These are phyloP conservation scores for Phalera bucephala DNA, from an alignment of 2,888 invertebrate genomes.

Conservation along the genomic window DNA sequence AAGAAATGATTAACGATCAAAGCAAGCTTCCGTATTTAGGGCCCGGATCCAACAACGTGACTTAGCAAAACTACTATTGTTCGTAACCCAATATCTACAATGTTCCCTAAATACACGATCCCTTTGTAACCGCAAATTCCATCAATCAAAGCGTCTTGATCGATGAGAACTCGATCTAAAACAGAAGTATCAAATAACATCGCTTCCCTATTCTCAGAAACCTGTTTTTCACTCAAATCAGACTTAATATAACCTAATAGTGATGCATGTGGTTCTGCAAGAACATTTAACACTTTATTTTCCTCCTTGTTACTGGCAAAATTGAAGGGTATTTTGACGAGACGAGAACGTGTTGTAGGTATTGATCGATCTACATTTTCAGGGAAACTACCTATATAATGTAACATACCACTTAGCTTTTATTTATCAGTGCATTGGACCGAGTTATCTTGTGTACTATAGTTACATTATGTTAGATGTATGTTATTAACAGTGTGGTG, in stretches of 20 bases:
- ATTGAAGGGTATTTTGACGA: too few relatives aligned
- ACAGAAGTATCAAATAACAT: not conserved
- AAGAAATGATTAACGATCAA: not conserved
- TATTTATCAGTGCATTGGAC: conserved; percentile 43
- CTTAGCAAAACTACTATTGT: not conserved
- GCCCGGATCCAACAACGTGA: not conserved
- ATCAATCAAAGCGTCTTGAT: not conserved
- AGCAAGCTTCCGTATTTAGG: not conserved
- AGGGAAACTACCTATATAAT: conserved; percentile 25
- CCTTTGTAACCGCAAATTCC: not conserved
- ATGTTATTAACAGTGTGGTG: conserved; percentile 12
- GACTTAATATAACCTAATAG: too few relatives aligned
- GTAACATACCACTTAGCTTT: conserved; percentile 29
- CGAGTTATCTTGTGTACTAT: conserved; percentile 40
- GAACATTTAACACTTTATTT: too few relatives aligned
- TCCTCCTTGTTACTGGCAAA: too few relatives aligned
- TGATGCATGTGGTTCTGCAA: too few relatives aligned
- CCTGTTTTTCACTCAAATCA: not conserved
- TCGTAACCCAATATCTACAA: not conserved
- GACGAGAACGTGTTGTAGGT: too few relatives aligned
- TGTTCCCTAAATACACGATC: not conserved
- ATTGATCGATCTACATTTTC: not conserved
- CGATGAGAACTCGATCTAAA: not conserved
- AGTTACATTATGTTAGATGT: conserved; percentile 18
- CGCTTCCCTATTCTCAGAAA: not conserved